A percentile compares a stretch with the other conserved stretches of the same genome.
Evolutionary conservation across 1,140 invertebrate species (phyloP).

Genomic region (Pseudomyrmex cubaensis): DNA sequence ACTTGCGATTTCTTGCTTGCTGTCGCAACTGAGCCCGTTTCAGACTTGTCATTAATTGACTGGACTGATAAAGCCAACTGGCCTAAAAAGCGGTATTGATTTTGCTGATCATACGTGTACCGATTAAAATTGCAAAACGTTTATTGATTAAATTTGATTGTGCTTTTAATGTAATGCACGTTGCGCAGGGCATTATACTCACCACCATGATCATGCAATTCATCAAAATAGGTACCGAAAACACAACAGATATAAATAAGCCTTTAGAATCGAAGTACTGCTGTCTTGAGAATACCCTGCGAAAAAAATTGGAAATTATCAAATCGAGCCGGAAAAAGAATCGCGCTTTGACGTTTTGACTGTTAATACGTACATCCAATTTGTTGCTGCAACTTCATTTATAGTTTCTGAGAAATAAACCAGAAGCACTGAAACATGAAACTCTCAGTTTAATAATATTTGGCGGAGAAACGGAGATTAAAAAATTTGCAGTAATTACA

Average conservation of each 20-base stretch:
- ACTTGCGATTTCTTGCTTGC: slow-evolving; percentile 80
- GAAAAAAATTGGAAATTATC: slow-evolving; percentile 65
- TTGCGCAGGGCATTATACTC: slow-evolving; percentile 84
- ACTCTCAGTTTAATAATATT: not conserved
- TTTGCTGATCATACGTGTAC: not conserved
- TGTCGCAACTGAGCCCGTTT: slow-evolving; percentile 91
- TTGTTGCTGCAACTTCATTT: slow-evolving; percentile 93
- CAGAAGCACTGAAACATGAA: slow-evolving; percentile 89
- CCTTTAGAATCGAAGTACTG: slow-evolving; percentile 97
- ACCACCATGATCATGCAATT: slow-evolving; percentile 98
- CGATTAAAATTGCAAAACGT: slow-evolving; percentile 9
- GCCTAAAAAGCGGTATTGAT: slow-evolving; percentile 85
- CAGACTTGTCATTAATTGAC: slow-evolving; percentile 92
- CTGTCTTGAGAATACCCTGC: slow-evolving; percentile 92
- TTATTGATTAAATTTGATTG: not conserved
- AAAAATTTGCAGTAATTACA: not conserved
- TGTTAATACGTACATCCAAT: slow-evolving; percentile 89
- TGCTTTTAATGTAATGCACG: not conserved
- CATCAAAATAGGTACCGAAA: slow-evolving; percentile 94
- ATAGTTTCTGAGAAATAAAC: slow-evolving; percentile 96
- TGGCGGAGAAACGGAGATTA: not conserved
- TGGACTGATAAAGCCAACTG: slow-evolving; percentile 94
- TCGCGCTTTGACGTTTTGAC: no score
- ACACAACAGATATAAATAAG: slow-evolving; percentile 96
- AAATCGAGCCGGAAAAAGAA: not conserved